Percentiles rank a stretch among this genome's conserved stretches.
Evolutionary conservation across 2,888 invertebrate species (phyloP).

Genomic region (Hypsopygia costalis): DNA sequence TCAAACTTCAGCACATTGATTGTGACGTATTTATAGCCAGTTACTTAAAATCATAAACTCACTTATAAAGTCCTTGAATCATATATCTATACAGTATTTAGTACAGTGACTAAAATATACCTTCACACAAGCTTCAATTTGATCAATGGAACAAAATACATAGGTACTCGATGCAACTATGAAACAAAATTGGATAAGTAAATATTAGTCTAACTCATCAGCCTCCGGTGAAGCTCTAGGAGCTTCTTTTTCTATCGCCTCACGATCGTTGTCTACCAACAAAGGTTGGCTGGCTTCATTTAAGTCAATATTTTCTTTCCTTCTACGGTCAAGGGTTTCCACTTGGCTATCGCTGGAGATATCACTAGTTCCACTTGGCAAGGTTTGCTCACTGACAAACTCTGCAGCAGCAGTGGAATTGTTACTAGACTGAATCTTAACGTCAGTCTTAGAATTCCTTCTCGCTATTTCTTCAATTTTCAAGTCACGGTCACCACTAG

Average conservation of each 20-base stretch:
- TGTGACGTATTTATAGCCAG: conserved; percentile 27
- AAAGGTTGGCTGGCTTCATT: conserved; percentile 39
- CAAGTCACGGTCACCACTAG: conserved; percentile 35
- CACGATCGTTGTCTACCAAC: conserved; percentile 18
- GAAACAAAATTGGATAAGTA: conserved; percentile 31
- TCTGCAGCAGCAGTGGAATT: conserved; percentile 28
- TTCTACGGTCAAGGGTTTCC: conserved; percentile 63
- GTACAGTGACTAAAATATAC: conserved; percentile 18
- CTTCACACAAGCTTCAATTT: conserved; percentile 49
- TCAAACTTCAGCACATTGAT: conserved; percentile 27
- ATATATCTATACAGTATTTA: conserved; percentile 19
- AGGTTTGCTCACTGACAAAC: conserved; percentile 18
- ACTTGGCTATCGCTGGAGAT: conserved; percentile 28
- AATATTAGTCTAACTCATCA: conserved; percentile 59
- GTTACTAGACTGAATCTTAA: conserved; percentile 31
- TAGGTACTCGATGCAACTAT: conserved; percentile 33
- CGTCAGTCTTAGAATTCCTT: conserved; percentile 38
- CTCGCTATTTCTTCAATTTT: conserved; percentile 62
- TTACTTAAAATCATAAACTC: conserved; percentile 16
- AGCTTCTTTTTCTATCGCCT: conserved; percentile 29
- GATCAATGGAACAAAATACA: conserved; percentile 35
- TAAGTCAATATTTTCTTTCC: conserved; percentile 32
- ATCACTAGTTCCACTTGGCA: conserved; percentile 30
- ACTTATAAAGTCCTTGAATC: conserved; percentile 23
- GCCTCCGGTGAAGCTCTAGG: conserved; percentile 55